Evolutionary conservation across 2,797 vertebrate species (phyloP), one percentile per base, ranked within the genome.

Genomic region (Melanotaenia boesemani): DNA sequence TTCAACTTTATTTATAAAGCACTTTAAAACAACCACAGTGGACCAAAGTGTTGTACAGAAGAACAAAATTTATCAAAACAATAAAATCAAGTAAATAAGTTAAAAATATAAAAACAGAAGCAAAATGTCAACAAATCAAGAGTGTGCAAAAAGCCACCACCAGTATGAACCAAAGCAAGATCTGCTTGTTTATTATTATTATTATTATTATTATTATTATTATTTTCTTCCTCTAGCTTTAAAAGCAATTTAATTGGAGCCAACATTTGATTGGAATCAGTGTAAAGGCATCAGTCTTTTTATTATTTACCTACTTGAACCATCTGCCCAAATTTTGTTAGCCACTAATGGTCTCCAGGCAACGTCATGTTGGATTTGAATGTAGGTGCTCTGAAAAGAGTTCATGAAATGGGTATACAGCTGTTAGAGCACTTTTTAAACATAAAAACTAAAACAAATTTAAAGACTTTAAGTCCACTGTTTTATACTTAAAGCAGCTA

Each of bases 371-470:
- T 56, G 15, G 8, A 18, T 55, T 69, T 78, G 16, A 37, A 37
- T 18, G 12, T 63, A 36, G 28, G 30, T 0, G 4, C 22, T 60
- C 12, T 61, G 2, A 34, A 15, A 67, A 3, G 22, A 24, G 10
- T 26, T 37, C 13, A 8, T 46, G 24, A 56, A 7, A 4, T 30
- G 3, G 32, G 32, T 32, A 24, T 55, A 3, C 63, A 26, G 22
- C 20, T 18, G 28, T 32, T 48, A n/a, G 1, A 69, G 4, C 5
- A 11, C 10, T 16, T 41, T 46, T 15, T 5, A 56, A 48, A 71
- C 46, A 54, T 66, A 11, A 70, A 70, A 77, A 63, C 24, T 52
- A 46, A n/a, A 36, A 37, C 18, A 12, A 77, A 72, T 34, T 64
- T 0, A 62, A 36, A 9, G 1, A 4, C 6, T 63, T 74, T 26